Evolutionary conservation across 2,113 vertebrate species (phyloP), one percentile per base, ranked within the genome.

Genomic region (Epinephelus cyanopodus): DNA sequence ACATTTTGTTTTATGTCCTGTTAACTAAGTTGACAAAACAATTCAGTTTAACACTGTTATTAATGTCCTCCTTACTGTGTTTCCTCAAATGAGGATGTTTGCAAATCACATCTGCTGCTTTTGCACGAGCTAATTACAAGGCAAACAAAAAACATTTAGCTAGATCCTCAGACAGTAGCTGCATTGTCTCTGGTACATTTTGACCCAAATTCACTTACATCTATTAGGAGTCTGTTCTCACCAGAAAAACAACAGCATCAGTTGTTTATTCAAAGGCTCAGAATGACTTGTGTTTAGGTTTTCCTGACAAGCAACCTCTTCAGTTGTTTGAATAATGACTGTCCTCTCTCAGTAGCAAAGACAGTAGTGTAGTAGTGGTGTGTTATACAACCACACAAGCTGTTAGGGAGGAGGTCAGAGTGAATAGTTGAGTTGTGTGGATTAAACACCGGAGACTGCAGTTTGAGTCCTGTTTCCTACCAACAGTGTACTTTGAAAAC

Each of bases 151-250:
- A 60, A 23, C 57, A 29, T 80, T 82, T 73, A 23, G 60, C 62
- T 67, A 10, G 48, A 80, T 81, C 66, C 25, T 64, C 53, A 78
- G 17, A 71, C 69, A 87, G 79, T 61, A 74, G 79, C 75, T 67
- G 69, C 64, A 56, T 67, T 74, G 74, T 83, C 76, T 86, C 82
- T 52, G 65, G 70, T 79, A 90, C 57, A 84, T 91, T 90, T 83
- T 74, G 75, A 89, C 90, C 86, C 82, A 92, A 77, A 89, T 90
- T 91, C 66, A 76, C 66, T 90, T 85, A 87, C 64, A 84, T 88
- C 73, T 60, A 83, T 78, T 77, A 62, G 73, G 65, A 83, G 66
- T 9, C 14, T 53, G 62, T 64, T 63, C 45, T 37, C 50, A 47
- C 1, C 60, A 70, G 19, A 47, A 60, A 81, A 57, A 47, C 33